Conservation (phyloP, 2,113 vertebrate species). For the Callocephalon fimbriatum region DNA sequence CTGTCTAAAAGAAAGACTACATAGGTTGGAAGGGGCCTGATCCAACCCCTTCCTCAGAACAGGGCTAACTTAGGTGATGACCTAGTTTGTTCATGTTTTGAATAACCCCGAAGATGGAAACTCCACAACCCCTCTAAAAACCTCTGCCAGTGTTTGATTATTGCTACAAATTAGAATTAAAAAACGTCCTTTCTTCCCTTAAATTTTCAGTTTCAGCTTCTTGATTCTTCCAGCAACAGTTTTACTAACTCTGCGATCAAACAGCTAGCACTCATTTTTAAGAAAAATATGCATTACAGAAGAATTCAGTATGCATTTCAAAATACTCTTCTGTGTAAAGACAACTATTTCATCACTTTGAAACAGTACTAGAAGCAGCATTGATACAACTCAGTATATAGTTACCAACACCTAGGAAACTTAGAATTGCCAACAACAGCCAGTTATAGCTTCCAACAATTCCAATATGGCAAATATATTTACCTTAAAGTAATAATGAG, state of each 20-base stretch:
- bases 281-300: background rate
- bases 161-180: background rate
- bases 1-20: background rate
- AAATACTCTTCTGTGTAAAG: background rate
- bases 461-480: background rate
- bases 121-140: fast-evolving
- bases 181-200: background rate
- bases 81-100: background rate
- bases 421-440: background rate
- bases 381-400: background rate
- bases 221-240: background rate
- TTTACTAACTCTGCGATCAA: background rate
- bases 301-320: background rate
- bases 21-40: background rate
- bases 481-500: background rate
- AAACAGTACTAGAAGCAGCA: background rate
- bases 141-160: background rate
- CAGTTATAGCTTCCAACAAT: background rate
- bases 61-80: background rate
- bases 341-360: background rate
- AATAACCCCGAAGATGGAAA: background rate
- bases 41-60: background rate
- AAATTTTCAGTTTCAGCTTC: background rate
- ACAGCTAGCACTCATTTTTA: background rate
- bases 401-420: background rate